Percentiles rank a stretch among this genome's conserved stretches.
phyloP scores from a whole-genome alignment of 92 coral and sea anemone genomes.

The Desmophyllum pertusum region DNA sequence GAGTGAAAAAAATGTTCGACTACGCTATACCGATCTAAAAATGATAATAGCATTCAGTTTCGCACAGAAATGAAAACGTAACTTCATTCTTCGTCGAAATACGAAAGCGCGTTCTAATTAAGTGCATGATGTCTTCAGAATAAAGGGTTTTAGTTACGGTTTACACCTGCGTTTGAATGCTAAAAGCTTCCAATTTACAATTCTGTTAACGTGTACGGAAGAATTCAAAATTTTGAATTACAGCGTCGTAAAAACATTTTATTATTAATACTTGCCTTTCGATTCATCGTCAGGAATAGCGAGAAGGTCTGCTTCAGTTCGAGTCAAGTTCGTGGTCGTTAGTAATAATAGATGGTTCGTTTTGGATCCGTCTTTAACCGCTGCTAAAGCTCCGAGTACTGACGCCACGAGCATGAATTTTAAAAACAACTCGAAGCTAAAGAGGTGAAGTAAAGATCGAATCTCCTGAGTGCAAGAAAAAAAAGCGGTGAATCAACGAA shows the following conservation, averaged over 20 bases:
- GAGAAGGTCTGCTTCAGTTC: neutral
- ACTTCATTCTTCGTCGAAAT: neutral
- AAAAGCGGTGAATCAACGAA: neutral
- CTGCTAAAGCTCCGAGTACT: neutral
- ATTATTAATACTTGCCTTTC: constrained; percentile 27
- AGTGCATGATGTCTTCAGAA: neutral
- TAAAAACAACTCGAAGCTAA: neutral
- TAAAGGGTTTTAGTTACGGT: neutral
- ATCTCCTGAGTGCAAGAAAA: neutral
- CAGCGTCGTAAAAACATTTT: neutral
- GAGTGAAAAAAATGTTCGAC: neutral
- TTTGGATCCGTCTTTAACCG: neutral
- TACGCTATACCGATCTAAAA: neutral
- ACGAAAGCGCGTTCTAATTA: neutral
- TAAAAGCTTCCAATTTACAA: neutral
- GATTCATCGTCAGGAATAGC: neutral
- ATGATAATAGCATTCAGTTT: neutral
- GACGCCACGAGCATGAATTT: neutral
- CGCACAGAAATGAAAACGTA: neutral
- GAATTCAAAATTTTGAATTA: neutral
- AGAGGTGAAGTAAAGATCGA: neutral
- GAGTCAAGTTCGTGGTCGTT: neutral
- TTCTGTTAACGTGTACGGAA: neutral
- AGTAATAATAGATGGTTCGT: neutral
- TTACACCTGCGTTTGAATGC: neutral